A percentile compares a stretch with the other conserved stretches of the same genome.
Conservation (phyloP, 2,113 vertebrate genomes). For the Glareola pratincola region DNA sequence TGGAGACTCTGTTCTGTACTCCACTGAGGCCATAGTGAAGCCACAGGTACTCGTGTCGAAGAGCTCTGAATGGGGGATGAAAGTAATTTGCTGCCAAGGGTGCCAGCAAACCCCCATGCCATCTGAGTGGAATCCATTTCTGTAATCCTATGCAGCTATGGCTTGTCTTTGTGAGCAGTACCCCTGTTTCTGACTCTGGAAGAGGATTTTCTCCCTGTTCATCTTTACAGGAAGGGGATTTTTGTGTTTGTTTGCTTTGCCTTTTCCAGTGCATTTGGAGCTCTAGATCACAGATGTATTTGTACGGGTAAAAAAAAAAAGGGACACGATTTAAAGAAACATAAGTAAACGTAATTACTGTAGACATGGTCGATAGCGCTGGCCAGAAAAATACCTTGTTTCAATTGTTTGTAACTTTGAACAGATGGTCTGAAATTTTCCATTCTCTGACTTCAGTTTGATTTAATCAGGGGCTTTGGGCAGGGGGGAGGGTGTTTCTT, state of each 20-base stretch:
- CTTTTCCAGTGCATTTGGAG: background rate
- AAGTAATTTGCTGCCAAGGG: background rate
- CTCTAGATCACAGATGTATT: background rate
- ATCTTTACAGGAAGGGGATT: background rate
- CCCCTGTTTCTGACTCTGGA: background rate
- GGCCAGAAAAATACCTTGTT: conserved; percentile 17
- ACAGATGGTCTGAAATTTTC: conserved; percentile 39
- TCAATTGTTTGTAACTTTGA: conserved; percentile 29
- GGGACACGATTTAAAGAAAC: background rate
- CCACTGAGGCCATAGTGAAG: background rate
- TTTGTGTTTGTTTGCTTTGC: background rate
- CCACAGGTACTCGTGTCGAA: background rate
- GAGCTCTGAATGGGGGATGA: background rate
- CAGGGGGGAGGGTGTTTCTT: background rate
- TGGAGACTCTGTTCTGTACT: background rate
- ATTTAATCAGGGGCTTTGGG: background rate
- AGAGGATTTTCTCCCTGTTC: background rate
- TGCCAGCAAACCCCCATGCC: background rate
- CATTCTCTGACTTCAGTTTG: conserved; percentile 9
- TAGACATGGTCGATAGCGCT: background rate
- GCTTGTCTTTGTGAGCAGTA: background rate
- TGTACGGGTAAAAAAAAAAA: background rate
- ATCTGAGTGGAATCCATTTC: background rate
- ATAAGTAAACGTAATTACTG: background rate
- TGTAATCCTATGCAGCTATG: background rate